phyloP scores from a whole-genome alignment of 64 coral and sea anemone species.

The Trachythela sp. region DNA sequence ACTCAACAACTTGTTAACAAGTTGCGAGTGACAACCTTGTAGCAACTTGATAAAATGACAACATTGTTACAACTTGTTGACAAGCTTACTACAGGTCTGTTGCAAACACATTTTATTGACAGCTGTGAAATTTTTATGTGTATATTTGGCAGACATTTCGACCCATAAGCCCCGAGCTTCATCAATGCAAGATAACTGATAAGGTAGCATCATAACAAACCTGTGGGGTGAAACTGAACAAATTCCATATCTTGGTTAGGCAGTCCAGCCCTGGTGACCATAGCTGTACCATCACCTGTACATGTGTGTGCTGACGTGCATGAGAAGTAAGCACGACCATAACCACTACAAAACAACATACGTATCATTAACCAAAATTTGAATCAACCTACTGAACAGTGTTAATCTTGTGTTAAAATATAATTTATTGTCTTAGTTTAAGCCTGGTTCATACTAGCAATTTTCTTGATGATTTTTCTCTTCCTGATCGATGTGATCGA shows the following conservation, averaged over 20 bases:
- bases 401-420: too few relatives aligned
- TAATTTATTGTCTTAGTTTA: too few relatives aligned
- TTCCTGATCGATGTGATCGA: too few relatives aligned
- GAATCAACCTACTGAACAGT: too few relatives aligned
- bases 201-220: background rate
- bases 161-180: background rate
- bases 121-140: too few relatives aligned
- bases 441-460: too few relatives aligned
- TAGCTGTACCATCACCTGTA: conserved; percentile 87
- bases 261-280: conserved; percentile 74
- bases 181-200: background rate
- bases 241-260: conserved; percentile 95
- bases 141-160: background rate
- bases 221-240: conserved; percentile 98
- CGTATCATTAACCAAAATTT: background rate
- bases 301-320: conserved; percentile 91
- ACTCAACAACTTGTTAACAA: too few relatives aligned
- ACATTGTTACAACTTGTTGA: too few relatives aligned
- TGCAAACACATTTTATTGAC: too few relatives aligned
- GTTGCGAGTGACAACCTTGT: too few relatives aligned
- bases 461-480: too few relatives aligned
- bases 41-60: too few relatives aligned
- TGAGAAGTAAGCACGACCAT: conserved; percentile 92
- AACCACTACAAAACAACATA: conserved; percentile 56
- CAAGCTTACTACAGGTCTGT: background rate